These are phyloP conservation scores for Phortica variegata DNA, from an alignment of 1,140 invertebrate genomes.

Conservation along the genomic window DNA sequence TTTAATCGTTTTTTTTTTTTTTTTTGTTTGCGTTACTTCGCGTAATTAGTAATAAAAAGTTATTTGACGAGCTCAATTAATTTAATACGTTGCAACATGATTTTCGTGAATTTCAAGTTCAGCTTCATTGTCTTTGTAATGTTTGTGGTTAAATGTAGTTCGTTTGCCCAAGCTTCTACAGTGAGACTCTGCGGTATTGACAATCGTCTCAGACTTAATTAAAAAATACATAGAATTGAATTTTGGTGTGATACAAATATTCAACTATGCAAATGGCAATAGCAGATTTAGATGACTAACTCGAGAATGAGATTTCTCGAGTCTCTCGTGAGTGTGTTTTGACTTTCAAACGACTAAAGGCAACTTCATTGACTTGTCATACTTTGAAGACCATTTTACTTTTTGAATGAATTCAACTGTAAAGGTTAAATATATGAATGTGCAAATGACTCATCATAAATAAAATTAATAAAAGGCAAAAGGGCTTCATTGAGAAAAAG, in stretches of 20 bases:
- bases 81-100: slow-evolving; percentile 40
- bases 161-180: too few relatives aligned
- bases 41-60: slow-evolving; percentile 46
- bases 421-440: slow-evolving; percentile 57
- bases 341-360: too few relatives aligned
- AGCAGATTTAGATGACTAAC: too few relatives aligned
- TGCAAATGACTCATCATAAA: slow-evolving; percentile 58
- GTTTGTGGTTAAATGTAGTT: slow-evolving; percentile 11
- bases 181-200: too few relatives aligned
- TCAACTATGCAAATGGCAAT: too few relatives aligned
- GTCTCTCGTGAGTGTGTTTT: too few relatives aligned
- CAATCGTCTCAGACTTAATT: too few relatives aligned
- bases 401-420: slow-evolving; percentile 55
- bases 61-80: slow-evolving; percentile 51
- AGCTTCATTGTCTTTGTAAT: slow-evolving; percentile 16
- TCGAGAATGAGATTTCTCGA: too few relatives aligned
- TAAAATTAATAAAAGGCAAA: slow-evolving; percentile 55
- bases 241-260: too few relatives aligned
- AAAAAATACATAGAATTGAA: too few relatives aligned
- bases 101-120: slow-evolving; percentile 25
- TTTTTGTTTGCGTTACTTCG: slow-evolving; percentile 25
- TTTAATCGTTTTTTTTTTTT: too few relatives aligned
- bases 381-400: slow-evolving; percentile 20
- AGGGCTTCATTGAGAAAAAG: slow-evolving; percentile 56
- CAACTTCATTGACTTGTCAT: slow-evolving; percentile 19